Percentiles rank a stretch among this genome's conserved stretches.
phyloP scores from a whole-genome alignment of 2,797 vertebrate species.

The Tokudaia muenninki region DNA sequence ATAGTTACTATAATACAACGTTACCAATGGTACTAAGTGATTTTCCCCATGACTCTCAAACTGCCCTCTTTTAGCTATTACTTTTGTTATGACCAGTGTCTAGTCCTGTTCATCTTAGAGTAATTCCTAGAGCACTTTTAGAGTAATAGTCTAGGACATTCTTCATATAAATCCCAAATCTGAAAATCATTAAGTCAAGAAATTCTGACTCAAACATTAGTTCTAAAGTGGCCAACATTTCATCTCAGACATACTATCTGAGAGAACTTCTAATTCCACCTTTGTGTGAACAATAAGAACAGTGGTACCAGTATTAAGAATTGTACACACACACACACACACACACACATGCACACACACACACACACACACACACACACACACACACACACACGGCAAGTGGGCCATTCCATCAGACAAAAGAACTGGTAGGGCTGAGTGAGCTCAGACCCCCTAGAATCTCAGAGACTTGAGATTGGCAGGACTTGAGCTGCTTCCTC shows the following conservation, averaged over 20 bases:
- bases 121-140: background rate
- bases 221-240: constrained; percentile 21
- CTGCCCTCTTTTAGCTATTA: background rate
- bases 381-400: too few relatives aligned
- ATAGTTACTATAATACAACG: background rate
- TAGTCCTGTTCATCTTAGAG: background rate
- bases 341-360: background rate
- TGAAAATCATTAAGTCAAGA: background rate
- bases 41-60: background rate
- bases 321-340: background rate
- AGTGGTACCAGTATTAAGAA: background rate
- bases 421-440: too few relatives aligned
- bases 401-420: too few relatives aligned
- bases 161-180: background rate
- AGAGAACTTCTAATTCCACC: constrained; percentile 18
- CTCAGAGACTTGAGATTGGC: too few relatives aligned
- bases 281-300: constrained; percentile 36
- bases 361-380: background rate
- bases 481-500: too few relatives aligned
- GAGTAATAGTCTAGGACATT: background rate
- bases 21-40: background rate
- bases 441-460: too few relatives aligned
- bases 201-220: constrained; percentile 24
- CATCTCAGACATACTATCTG: background rate
- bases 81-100: background rate